These are phyloP conservation scores for Chelidonichthys spinosus DNA, from an alignment of 2,797 vertebrate species.

Conservation along the genomic window DNA sequence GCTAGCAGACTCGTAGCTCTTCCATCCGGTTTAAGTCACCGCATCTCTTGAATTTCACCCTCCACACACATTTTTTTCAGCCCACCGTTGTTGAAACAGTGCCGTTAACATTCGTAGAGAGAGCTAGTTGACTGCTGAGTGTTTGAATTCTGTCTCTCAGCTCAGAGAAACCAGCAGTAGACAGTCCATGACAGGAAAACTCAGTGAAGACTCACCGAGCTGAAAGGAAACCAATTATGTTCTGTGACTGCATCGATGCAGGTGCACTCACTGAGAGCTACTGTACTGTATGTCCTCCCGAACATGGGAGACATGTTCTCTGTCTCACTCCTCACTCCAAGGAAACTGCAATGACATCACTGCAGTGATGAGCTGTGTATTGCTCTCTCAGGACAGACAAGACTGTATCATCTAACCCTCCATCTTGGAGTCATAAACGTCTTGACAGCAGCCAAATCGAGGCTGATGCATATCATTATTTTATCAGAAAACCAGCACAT, in stretches of 20 bases:
- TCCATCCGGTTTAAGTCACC: no score
- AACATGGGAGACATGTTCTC: conserved; percentile 16
- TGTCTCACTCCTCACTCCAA: conserved; percentile 32
- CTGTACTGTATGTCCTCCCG: background rate
- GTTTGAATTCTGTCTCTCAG: no score
- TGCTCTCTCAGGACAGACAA: conserved; percentile 33
- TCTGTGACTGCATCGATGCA: background rate
- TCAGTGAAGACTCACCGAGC: background rate
- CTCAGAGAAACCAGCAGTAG: background rate
- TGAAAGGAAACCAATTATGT: background rate
- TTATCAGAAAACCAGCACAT: conserved; percentile 35
- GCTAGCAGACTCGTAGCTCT: no score
- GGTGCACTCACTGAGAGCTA: conserved; percentile 1
- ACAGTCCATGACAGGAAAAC: background rate
- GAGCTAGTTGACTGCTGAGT: no score
- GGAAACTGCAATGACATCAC: conserved; percentile 36
- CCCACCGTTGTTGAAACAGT: no score
- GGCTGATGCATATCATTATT: conserved; percentile 25
- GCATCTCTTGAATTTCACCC: no score
- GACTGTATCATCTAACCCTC: conserved; percentile 22
- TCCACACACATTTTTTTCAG: no score
- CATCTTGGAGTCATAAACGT: conserved; percentile 13
- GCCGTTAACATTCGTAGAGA: no score
- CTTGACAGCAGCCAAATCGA: conserved; percentile 26
- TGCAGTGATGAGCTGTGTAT: conserved; percentile 49